These are phyloP conservation scores for Bufo gargarizans DNA, from an alignment of 2,113 vertebrate genomes.

Conservation along the genomic window DNA sequence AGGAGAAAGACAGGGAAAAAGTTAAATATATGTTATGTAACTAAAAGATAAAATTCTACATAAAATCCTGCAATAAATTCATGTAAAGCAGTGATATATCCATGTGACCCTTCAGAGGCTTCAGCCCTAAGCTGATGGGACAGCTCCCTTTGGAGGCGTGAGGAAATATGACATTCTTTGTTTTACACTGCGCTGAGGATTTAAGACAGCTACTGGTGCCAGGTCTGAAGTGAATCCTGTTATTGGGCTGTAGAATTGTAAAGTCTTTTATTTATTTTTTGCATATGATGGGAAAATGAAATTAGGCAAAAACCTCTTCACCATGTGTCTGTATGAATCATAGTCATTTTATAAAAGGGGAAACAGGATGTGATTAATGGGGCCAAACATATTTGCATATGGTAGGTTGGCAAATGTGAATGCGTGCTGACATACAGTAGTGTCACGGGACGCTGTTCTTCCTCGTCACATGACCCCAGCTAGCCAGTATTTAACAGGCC, in stretches of 20 bases:
- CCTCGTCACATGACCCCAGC: too few species aligned
- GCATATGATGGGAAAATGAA: neutral
- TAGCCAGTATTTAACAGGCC: too few species aligned
- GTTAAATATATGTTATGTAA: neutral
- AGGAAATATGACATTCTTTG: conserved; percentile 37
- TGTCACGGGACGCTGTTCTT: too few species aligned
- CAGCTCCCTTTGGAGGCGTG: conserved; percentile 54
- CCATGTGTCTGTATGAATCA: neutral
- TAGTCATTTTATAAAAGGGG: neutral
- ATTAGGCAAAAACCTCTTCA: neutral
- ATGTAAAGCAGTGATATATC: neutral
- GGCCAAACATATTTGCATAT: neutral
- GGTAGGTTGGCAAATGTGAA: neutral
- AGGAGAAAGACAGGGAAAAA: neutral
- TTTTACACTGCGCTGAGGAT: neutral
- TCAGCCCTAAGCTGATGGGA: conserved; percentile 46
- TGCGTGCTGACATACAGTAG: neutral
- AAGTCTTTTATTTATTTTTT: neutral
- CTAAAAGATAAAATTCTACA: neutral
- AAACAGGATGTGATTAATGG: neutral
- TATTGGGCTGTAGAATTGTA: neutral
- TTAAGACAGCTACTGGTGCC: conserved; percentile 25
- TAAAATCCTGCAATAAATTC: conserved; percentile 25
- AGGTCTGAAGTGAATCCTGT: conserved; percentile 5
- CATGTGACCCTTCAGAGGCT: conserved; percentile 24